Evolutionary conservation across 53 echinoderm and acorn worm genomes (phyloP).

Genomic region (Pentamera pediparva): DNA sequence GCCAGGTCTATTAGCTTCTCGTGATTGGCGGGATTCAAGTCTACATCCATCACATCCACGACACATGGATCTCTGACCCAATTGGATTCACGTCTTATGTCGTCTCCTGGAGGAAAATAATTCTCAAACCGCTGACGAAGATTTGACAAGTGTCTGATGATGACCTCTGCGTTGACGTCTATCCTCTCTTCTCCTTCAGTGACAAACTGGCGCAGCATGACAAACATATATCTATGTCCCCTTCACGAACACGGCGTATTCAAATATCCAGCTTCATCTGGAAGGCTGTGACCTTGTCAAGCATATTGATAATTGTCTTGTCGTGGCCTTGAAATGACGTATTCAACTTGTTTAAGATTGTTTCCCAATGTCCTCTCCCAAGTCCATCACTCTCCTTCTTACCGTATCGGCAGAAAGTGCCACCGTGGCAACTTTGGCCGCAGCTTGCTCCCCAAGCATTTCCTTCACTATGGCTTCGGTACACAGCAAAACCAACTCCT

Average conservation of each 20-base stretch:
- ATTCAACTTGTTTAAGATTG: constrained; percentile 18
- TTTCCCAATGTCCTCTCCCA: no score
- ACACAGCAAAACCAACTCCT: constrained; percentile 22
- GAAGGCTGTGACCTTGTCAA: constrained; percentile 22
- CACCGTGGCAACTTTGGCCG: constrained; percentile 9
- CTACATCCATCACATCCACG: constrained; percentile 3
- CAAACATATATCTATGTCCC: constrained; percentile 25
- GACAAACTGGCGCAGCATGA: background rate
- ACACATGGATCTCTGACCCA: constrained; percentile 18
- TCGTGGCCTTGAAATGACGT: constrained; percentile 27
- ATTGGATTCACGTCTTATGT: constrained; percentile 7
- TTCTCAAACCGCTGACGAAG: constrained; percentile 15
- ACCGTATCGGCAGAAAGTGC: constrained; percentile 12
- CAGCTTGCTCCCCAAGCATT: constrained; percentile 19
- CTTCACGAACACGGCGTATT: constrained; percentile 9
- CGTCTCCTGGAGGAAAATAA: constrained; percentile 12
- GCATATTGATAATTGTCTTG: constrained; percentile 30
- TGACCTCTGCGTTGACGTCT: constrained; percentile 5
- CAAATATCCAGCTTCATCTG: constrained; percentile 15
- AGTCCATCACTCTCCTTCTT: constrained; percentile 8
- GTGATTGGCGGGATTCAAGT: background rate
- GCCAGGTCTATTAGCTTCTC: constrained; percentile 18
- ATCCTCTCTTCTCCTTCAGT: background rate
- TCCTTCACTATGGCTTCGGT: constrained; percentile 13
- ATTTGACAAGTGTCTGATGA: constrained; percentile 10